Base-by-base conservation (phyloP, 2,888 invertebrate genomes). In the Leptinotarsa peninsularis region DNA sequence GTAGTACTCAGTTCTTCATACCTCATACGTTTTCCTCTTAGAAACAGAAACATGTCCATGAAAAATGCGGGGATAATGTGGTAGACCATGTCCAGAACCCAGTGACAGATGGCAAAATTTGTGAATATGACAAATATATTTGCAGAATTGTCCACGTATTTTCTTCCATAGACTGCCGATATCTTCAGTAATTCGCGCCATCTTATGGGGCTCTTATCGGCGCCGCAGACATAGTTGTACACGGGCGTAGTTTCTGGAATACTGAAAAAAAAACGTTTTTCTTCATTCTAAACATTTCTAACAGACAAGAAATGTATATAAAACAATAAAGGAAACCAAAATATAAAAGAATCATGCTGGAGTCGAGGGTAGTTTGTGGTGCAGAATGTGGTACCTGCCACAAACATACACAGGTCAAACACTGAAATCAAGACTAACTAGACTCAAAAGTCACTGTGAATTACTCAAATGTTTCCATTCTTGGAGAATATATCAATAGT, bases 141-240 rank as follows among this genome's bases (percentile, higher is more conserved):
- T 7, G 33, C 17, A 63, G 63, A 43, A n/a, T 43, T 63, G 17
- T 63, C n/a, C 43, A 33, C 3, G n/a, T 63, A 63, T 33, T 63
- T 63, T 43, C 63, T 27, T 43, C 63, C 63, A 63, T 63, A 43
- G 5, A 2, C n/a, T 4, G 63, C 63, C 14, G 63, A 63, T 33
- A 63, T 63, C 17, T 63, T 33, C 43, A 63, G 5, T 13, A 63
- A 63, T 2, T 14, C 63, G 4, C 10, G 4, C 63, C 63, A 63
- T 63, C 2, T 18, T 33, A 27, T n/a, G 10, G 63, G 63, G n/a
- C n/a, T 10, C n/a, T 33, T 15, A 63, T 43, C 17, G 33, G 43
- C 33, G 10, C 43, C 63, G 43, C 63, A 63, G 10, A n/a, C 63
- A 43, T 33, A 63, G 33, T 63, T 63, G n/a, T 63, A 63, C n/a